Conservation (phyloP, 2,113 vertebrate species). For the Leptosomus discolor region DNA sequence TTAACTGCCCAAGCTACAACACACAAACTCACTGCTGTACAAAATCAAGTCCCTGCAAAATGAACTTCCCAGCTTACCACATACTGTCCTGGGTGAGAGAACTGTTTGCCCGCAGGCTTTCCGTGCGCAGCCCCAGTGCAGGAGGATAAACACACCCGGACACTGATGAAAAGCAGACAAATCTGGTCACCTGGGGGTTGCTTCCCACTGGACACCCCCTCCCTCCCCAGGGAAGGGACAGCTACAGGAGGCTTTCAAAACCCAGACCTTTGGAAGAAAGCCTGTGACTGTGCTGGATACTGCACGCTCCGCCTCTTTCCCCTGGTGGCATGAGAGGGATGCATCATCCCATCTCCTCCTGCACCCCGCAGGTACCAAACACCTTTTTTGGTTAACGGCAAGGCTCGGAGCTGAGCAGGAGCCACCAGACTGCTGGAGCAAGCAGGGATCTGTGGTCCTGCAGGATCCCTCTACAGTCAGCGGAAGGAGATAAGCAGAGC, state of each 20-base stretch:
- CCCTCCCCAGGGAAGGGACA: not conserved
- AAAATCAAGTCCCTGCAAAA: not conserved
- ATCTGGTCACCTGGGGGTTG: not conserved
- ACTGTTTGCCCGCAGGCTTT: not conserved
- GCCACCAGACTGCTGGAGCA: not conserved
- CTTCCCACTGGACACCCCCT: not conserved
- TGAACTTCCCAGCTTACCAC: not conserved
- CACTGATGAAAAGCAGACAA: not conserved
- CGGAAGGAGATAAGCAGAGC: not conserved
- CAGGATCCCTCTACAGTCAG: not conserved
- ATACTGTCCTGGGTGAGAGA: not conserved
- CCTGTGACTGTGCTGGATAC: not conserved
- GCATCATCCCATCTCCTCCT: too few relatives aligned
- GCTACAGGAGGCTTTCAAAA: not conserved
- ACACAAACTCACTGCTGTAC: not conserved
- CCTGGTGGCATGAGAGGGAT: accelerated
- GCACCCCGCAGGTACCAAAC: too few relatives aligned
- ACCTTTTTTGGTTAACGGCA: not conserved
- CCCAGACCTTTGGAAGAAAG: not conserved
- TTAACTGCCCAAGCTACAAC: not conserved
- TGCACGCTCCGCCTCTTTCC: not conserved
- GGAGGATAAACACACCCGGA: not conserved
- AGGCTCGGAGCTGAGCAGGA: not conserved
- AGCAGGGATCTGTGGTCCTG: not conserved
- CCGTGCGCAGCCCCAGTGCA: accelerated